Conservation (phyloP, 2,888 invertebrate species). For the Spodoptera littoralis region DNA sequence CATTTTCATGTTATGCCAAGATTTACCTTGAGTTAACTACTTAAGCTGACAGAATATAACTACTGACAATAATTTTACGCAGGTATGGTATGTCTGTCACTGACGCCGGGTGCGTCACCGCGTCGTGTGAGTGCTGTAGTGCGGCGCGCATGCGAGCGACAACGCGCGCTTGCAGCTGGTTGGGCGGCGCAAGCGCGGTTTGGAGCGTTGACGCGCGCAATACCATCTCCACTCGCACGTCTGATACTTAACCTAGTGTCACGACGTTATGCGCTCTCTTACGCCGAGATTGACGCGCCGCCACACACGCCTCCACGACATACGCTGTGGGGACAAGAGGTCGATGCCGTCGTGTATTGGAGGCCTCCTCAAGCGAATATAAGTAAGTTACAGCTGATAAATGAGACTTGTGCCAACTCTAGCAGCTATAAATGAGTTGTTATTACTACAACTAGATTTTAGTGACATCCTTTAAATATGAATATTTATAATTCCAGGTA, state of each 20-base stretch:
- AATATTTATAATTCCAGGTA: slow-evolving; percentile 83
- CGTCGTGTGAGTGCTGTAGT: slow-evolving; percentile 77
- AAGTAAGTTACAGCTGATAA: slow-evolving; percentile 84
- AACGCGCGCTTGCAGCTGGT: slow-evolving; percentile 87
- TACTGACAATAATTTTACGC: slow-evolving; percentile 57
- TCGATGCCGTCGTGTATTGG: slow-evolving; percentile 91
- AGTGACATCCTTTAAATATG: too few relatives aligned
- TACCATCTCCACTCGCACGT: slow-evolving; percentile 88
- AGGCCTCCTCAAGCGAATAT: slow-evolving; percentile 93
- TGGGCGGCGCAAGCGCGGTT: slow-evolving; percentile 83
- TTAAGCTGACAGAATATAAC: too few relatives aligned
- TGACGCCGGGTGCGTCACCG: slow-evolving; percentile 88
- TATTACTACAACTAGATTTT: too few relatives aligned
- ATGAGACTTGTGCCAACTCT: too few relatives aligned
- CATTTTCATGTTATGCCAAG: too few relatives aligned
- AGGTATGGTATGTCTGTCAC: slow-evolving; percentile 91
- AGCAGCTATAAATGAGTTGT: too few relatives aligned
- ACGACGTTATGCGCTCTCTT: slow-evolving; percentile 90
- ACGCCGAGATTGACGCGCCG: slow-evolving; percentile 89
- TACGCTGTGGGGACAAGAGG: slow-evolving; percentile 91
- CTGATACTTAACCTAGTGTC: slow-evolving; percentile 90
- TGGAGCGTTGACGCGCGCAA: slow-evolving; percentile 89
- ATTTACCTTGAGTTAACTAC: too few relatives aligned
- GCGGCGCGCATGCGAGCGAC: slow-evolving; percentile 77
- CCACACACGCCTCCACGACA: slow-evolving; percentile 78